These are phyloP conservation scores for Drosophila chauvacae DNA, from an alignment of 1,140 invertebrate genomes.

Conservation along the genomic window DNA sequence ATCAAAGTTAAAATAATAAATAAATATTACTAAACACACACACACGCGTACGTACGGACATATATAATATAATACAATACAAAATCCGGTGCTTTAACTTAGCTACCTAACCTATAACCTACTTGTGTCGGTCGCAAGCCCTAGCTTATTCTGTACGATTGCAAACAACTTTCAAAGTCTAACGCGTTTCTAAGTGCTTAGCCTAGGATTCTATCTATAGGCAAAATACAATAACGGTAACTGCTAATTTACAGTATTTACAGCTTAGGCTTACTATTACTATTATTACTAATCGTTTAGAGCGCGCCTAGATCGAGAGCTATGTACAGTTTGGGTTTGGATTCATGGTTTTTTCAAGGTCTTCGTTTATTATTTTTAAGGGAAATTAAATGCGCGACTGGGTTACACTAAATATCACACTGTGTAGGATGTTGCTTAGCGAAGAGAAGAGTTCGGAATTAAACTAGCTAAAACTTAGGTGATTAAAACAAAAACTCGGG, in stretches of 20 bases:
- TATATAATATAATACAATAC: slow-evolving; percentile 50
- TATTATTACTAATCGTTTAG: slow-evolving; percentile 20
- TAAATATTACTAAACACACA: slow-evolving; percentile 67
- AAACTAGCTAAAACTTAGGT: slow-evolving; percentile 58
- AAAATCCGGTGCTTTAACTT: slow-evolving; percentile 42
- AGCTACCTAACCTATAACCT: slow-evolving; percentile 28
- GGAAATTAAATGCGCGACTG: slow-evolving; percentile 60
- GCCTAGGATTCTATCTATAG: slow-evolving; percentile 41
- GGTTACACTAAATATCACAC: slow-evolving; percentile 84
- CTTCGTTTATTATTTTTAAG: background rate
- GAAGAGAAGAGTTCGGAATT: slow-evolving; percentile 59
- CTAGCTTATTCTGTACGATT: slow-evolving; percentile 53
- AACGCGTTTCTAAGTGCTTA: slow-evolving; percentile 29
- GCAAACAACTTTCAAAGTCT: slow-evolving; percentile 69
- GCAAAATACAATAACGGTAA: slow-evolving; percentile 81
- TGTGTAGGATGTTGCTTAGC: slow-evolving; percentile 84
- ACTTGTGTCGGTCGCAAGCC: slow-evolving; percentile 8
- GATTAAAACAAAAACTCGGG: slow-evolving; percentile 1
- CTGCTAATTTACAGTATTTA: slow-evolving; percentile 77
- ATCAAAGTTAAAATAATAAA: slow-evolving; percentile 76
- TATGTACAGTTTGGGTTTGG: slow-evolving; percentile 59
- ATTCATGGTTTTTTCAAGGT: background rate
- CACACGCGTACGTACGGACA: slow-evolving; percentile 47
- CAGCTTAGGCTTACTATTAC: slow-evolving; percentile 49
- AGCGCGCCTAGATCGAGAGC: slow-evolving; percentile 45